Evolutionary conservation across 2,113 vertebrate species (phyloP).

Genomic region (Oncorhynchus mykiss): DNA sequence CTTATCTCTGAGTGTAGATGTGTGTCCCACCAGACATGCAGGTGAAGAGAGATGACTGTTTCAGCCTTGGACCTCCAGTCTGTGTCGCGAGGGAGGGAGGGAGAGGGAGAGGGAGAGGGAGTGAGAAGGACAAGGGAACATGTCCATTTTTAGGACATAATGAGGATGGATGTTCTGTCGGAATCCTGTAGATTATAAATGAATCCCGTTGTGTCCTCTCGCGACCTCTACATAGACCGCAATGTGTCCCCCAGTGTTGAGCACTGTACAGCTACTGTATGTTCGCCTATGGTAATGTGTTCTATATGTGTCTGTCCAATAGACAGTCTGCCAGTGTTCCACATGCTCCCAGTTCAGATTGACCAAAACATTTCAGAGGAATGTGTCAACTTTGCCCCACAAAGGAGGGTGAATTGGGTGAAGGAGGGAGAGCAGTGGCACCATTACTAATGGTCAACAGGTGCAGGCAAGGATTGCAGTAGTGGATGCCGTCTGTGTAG

Average conservation of each 20-base stretch:
- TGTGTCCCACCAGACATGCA: slow-evolving; percentile 31
- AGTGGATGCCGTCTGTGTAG: slow-evolving; percentile 15
- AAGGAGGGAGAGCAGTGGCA: slow-evolving; percentile 49
- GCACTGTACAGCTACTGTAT: neutral
- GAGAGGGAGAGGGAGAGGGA: too few species aligned
- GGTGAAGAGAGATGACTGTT: slow-evolving; percentile 16
- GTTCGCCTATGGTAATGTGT: neutral
- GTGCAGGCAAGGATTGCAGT: slow-evolving; percentile 50
- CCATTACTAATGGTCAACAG: slow-evolving; percentile 73
- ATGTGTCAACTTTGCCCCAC: slow-evolving; percentile 66
- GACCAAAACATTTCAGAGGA: slow-evolving; percentile 44
- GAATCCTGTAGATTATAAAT: neutral
- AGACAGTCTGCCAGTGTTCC: neutral
- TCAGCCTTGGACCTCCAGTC: slow-evolving; percentile 25
- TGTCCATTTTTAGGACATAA: neutral
- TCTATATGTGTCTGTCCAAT: neutral
- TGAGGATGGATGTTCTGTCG: neutral
- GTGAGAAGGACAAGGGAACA: neutral
- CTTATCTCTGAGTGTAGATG: slow-evolving; percentile 55
- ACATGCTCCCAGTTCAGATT: slow-evolving; percentile 35
- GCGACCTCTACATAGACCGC: neutral
- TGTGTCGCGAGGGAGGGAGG: neutral
- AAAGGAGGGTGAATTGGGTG: slow-evolving; percentile 25
- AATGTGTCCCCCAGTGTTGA: neutral
- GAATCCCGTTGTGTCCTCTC: neutral